Evolutionary conservation across 2,888 invertebrate genomes (phyloP).

Genomic region (Tenthredo scrophulariae): DNA sequence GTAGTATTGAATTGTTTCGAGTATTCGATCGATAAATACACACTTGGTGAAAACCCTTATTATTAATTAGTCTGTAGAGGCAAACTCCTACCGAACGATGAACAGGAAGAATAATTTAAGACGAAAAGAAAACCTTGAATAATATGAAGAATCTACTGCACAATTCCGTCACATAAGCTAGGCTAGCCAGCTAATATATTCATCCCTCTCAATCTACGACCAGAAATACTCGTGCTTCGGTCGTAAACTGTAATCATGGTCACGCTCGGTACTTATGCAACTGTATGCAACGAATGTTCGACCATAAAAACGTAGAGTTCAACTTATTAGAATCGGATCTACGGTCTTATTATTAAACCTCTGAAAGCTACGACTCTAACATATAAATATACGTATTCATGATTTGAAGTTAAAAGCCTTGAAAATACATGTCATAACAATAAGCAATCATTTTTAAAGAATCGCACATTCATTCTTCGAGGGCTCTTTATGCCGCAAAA

Average conservation of each 20-base stretch:
- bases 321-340: background rate
- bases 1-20: conserved; percentile 41
- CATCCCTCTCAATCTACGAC: conserved; percentile 19
- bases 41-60: background rate
- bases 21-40: conserved; percentile 25
- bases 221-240: conserved; percentile 25
- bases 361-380: background rate
- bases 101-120: background rate
- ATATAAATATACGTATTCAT: background rate
- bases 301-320: background rate
- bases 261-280: conserved; percentile 31
- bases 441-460: background rate
- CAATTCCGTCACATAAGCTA: background rate
- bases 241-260: conserved; percentile 41
- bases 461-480: background rate
- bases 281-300: conserved; percentile 10
- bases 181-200: conserved; percentile 3
- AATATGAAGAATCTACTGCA: background rate
- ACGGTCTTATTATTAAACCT: background rate
- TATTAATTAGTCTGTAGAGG: background rate
- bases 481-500: background rate
- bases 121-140: background rate
- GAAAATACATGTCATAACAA: background rate
- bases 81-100: background rate
- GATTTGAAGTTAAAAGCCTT: background rate